Evolutionary conservation across 2,797 vertebrate species (phyloP), one percentile per base, ranked within the genome.

Genomic region (Taeniopygia guttata): DNA sequence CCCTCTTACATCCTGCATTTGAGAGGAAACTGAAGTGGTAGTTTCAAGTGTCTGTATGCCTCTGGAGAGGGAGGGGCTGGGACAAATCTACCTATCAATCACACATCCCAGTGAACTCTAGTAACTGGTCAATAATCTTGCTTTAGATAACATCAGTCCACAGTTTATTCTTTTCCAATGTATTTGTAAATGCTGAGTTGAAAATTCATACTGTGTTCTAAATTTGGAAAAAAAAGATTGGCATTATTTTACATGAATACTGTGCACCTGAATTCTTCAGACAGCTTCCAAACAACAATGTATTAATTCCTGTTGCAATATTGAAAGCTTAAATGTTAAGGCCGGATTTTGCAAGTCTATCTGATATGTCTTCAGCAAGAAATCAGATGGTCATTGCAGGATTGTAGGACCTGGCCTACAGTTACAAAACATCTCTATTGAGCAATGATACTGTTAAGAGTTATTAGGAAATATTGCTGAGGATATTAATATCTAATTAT

Each of bases 401-500:
- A 38, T n/a, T 84, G 19, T n/a, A 58, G 45, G 69, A 64, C 82
- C 45, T 91, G 72, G 49, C 20, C 84, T 84, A 45, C 27, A 91
- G 88, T 95, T 90, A 94, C 78, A 96, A 95, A 94, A 84, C 77
- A 95, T 97, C 54, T 97, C n/a, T 87, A 60, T 84, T 1, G 11
- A 95, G 85, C 89, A 96, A 84, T 93, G 95, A 91, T 80, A 86
- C 86, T 94, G 52, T 95, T 97, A 94, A 95, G 90, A 97, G 85
- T 97, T 97, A 97, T 97, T 98, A 97, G 86, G 94, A 97, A 96
- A 96, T 94, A 96, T 97, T 97, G 87, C 93, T 80, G 87, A 97
- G 74, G 70, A 94, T 97, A 96, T 97, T 98, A 97, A 97, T 97
- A 97, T 83, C 95, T 97, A 97, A 98, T 98, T 97, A 97, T 84